These are phyloP conservation scores for Crenuchus spilurus DNA, from an alignment of 2,797 vertebrate genomes.

Conservation along the genomic window DNA sequence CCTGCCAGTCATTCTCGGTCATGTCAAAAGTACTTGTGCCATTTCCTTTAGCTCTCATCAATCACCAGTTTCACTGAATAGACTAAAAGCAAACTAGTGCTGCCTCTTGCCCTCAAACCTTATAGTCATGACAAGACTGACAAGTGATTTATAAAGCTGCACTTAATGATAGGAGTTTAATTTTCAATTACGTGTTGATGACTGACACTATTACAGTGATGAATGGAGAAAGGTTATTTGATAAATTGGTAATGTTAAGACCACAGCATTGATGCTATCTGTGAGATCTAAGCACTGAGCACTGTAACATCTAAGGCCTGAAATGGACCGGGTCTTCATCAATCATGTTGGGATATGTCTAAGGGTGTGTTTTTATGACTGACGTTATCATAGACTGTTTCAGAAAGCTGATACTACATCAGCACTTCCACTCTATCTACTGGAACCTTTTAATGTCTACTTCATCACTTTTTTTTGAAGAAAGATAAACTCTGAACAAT, in stretches of 20 bases:
- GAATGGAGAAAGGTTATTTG: conserved; percentile 25
- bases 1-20: not conserved
- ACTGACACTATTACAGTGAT: conserved; percentile 43
- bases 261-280: not conserved
- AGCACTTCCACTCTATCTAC: not conserved
- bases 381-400: not conserved
- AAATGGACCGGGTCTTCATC: not conserved
- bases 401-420: not conserved
- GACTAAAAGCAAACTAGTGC: not conserved
- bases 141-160: conserved; percentile 35
- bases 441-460: too few species aligned
- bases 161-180: conserved; percentile 58
- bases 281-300: not conserved
- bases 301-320: not conserved
- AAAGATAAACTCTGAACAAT: too few species aligned
- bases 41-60: not conserved
- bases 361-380: not conserved
- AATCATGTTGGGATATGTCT: not conserved
- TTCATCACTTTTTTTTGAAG: too few species aligned
- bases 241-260: not conserved
- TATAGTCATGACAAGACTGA: conserved; percentile 47
- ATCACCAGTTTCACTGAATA: not conserved
- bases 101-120: conserved; percentile 47
- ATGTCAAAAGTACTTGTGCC: not conserved
- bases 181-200: conserved; percentile 57